phyloP scores from a whole-genome alignment of 1,140 invertebrate genomes.

The Delia radicum region DNA sequence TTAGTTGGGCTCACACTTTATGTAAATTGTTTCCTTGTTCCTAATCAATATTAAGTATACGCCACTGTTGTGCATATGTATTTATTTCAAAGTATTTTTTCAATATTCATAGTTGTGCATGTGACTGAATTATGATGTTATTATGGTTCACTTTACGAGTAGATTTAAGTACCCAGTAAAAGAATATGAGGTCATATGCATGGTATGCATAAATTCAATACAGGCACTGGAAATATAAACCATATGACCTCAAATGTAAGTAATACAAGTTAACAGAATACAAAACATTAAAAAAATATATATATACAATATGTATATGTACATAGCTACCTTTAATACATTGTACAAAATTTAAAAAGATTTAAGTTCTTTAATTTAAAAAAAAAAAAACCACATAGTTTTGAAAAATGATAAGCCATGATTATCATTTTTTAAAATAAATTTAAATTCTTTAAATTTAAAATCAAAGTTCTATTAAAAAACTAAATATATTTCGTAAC shows the following conservation, averaged over 20 bases:
- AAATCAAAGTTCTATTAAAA: too few species aligned
- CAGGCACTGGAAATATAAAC: neutral
- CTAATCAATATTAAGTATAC: neutral
- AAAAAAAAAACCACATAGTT: too few species aligned
- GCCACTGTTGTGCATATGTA: neutral
- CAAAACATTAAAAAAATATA: neutral
- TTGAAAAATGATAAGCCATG: too few species aligned
- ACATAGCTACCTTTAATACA: too few species aligned
- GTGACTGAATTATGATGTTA: conserved; percentile 31
- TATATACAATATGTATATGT: neutral
- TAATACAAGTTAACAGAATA: neutral
- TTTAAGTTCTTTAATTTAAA: too few species aligned
- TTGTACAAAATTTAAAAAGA: too few species aligned
- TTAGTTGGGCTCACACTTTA: too few species aligned
- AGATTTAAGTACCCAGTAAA: neutral
- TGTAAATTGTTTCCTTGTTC: too few species aligned
- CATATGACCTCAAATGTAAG: neutral
- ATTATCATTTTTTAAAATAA: neutral
- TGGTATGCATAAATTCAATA: neutral
- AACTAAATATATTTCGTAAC: neutral
- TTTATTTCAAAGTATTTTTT: neutral
- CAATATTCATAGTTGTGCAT: conserved; percentile 19
- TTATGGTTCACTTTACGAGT: neutral
- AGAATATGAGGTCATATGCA: neutral
- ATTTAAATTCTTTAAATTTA: neutral